phyloP scores from a whole-genome alignment of 1,140 invertebrate genomes.

The Drosophila carrolli region DNA sequence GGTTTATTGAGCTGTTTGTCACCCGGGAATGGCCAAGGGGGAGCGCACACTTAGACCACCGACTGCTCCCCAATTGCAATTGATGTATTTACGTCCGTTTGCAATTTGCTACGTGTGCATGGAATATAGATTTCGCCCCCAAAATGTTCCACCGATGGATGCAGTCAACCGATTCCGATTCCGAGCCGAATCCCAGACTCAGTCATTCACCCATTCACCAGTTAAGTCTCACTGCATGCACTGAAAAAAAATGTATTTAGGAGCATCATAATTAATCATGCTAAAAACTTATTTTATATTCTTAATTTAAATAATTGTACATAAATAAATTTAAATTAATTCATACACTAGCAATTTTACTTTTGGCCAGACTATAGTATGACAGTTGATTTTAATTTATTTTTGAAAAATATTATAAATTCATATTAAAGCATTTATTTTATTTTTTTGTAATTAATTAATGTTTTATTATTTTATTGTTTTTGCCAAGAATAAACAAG shows the following conservation, averaged over 20 bases:
- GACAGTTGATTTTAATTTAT: too few relatives aligned
- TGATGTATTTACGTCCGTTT: constrained; percentile 81
- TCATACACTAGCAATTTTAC: too few relatives aligned
- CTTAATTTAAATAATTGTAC: too few relatives aligned
- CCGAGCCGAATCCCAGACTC: constrained; percentile 21
- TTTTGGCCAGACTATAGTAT: too few relatives aligned
- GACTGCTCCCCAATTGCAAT: constrained; percentile 57
- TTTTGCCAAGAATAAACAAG: too few relatives aligned
- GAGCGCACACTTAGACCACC: constrained; percentile 16
- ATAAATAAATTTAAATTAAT: too few relatives aligned
- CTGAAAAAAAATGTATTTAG: neutral
- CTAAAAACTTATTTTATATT: too few relatives aligned
- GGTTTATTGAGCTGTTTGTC: constrained; percentile 74
- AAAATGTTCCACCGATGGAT: constrained; percentile 46
- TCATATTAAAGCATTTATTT: too few relatives aligned
- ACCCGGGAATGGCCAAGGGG: constrained; percentile 9
- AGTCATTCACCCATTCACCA: constrained; percentile 26
- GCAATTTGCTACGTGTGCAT: constrained; percentile 78
- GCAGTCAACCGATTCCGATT: constrained; percentile 48
- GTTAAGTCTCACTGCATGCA: constrained; percentile 2
- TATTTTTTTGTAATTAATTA: too few relatives aligned
- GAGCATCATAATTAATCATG: too few relatives aligned
- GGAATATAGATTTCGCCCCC: constrained; percentile 64
- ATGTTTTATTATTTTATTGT: too few relatives aligned
- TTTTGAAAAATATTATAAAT: too few relatives aligned